Percentiles rank a stretch among this genome's conserved stretches.
These are phyloP conservation scores for Sphaeridia pumilis DNA, from an alignment of 2,888 invertebrate species.

Conservation along the genomic window DNA sequence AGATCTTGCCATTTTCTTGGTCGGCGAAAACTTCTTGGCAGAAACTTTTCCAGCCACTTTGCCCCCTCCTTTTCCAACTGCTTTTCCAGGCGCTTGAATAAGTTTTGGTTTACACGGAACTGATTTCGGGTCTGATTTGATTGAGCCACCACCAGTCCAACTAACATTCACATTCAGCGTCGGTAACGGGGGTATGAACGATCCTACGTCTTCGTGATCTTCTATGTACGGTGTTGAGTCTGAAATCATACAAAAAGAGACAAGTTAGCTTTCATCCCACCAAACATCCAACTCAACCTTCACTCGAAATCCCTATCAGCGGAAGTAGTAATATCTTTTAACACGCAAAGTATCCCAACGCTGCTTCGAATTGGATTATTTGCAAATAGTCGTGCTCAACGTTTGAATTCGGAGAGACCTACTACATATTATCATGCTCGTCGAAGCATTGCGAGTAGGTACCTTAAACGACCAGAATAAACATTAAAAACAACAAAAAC, in stretches of 20 bases:
- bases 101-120: conserved; percentile 11
- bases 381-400: too few relatives aligned
- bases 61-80: conserved; percentile 1
- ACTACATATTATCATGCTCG: too few relatives aligned
- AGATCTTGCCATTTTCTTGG: conserved; percentile 12
- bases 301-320: too few relatives aligned
- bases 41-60: too few relatives aligned
- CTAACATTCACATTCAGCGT: conserved; percentile 18
- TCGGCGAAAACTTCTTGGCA: background rate
- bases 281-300: too few relatives aligned
- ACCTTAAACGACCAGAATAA: background rate
- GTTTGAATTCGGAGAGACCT: too few relatives aligned
- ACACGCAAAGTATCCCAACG: too few relatives aligned
- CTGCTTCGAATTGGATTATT: too few relatives aligned
- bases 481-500: background rate
- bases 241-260: background rate
- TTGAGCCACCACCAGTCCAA: conserved; percentile 31
- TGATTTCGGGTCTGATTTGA: too few relatives aligned
- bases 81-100: background rate
- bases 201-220: conserved; percentile 15
- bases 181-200: conserved; percentile 19
- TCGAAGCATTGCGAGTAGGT: too few relatives aligned
- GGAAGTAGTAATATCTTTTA: too few relatives aligned
- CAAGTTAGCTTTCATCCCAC: background rate
- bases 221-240: conserved; percentile 16